Percentiles rank a stretch among this genome's conserved stretches.
These are phyloP conservation scores for Chaetops frenatus DNA, from an alignment of 2,113 vertebrate species.

Conservation along the genomic window DNA sequence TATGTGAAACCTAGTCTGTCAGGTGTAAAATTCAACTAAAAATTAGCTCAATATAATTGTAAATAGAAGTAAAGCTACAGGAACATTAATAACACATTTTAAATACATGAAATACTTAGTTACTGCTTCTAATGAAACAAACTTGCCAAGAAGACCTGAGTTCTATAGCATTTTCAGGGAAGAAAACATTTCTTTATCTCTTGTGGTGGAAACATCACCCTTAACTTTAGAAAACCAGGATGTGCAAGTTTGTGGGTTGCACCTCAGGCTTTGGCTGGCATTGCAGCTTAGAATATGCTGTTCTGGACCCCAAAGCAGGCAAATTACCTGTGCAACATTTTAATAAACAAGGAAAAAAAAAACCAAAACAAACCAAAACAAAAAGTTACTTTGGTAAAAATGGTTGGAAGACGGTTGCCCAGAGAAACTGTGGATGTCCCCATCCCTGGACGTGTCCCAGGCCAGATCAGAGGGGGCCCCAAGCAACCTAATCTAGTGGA, in stretches of 20 bases:
- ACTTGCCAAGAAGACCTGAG: not conserved
- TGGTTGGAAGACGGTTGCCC: not conserved
- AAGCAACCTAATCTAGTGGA: not conserved
- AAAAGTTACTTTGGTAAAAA: not conserved
- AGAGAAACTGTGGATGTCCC: not conserved
- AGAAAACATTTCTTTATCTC: not conserved
- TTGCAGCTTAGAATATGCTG: not conserved
- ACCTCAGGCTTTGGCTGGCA: not conserved
- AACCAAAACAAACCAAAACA: no score
- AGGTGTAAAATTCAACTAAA: not conserved
- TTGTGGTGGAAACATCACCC: not conserved
- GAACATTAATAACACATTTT: not conserved
- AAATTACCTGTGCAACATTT: not conserved
- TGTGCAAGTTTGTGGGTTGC: not conserved
- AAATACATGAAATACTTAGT: not conserved
- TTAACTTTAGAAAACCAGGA: not conserved
- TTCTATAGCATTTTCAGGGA: not conserved
- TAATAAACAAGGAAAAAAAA: not conserved
- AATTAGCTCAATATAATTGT: not conserved
- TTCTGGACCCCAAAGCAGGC: not conserved
- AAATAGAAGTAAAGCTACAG: not conserved
- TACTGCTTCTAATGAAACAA: not conserved
- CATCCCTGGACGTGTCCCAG: not conserved
- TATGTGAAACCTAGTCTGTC: not conserved
- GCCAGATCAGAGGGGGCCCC: not conserved